These are phyloP conservation scores for Phytoseiulus persimilis DNA, from an alignment of 2,888 invertebrate genomes.

Conservation along the genomic window DNA sequence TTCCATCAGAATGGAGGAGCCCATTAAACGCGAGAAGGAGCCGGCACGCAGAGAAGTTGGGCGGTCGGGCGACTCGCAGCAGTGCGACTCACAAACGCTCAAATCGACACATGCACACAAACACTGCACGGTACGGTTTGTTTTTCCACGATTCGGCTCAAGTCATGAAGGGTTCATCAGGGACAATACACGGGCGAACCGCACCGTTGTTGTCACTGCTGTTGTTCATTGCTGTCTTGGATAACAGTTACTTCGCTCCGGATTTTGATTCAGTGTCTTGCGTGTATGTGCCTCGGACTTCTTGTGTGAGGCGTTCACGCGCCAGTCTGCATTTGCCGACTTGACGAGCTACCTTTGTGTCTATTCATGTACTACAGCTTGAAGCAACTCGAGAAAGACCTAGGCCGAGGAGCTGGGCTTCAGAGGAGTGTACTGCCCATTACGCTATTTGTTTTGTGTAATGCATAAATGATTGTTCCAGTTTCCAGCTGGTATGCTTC, in stretches of 20 bases:
- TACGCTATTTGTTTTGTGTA: too few species aligned
- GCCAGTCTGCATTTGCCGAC: too few species aligned
- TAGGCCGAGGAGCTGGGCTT: too few species aligned
- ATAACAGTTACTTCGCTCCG: neutral
- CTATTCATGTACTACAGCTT: too few species aligned
- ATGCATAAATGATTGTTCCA: too few species aligned
- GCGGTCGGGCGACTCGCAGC: neutral
- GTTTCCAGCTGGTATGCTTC: too few species aligned
- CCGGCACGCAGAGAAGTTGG: neutral
- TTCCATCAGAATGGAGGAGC: neutral
- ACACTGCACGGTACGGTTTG: neutral
- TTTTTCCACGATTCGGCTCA: neutral
- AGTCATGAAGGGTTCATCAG: neutral
- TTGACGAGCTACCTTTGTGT: too few species aligned
- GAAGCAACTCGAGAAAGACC: too few species aligned
- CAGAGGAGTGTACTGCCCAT: too few species aligned
- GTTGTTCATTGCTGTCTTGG: neutral
- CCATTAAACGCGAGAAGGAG: neutral
- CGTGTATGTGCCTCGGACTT: too few species aligned
- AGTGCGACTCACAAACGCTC: neutral
- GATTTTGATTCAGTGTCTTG: too few species aligned
- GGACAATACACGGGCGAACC: neutral
- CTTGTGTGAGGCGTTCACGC: too few species aligned
- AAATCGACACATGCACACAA: slow-evolving; percentile 5
- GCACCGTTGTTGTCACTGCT: neutral